These are phyloP conservation scores for Chrysomallon squamiferum DNA, from an alignment of 1,140 invertebrate species.

Conservation along the genomic window DNA sequence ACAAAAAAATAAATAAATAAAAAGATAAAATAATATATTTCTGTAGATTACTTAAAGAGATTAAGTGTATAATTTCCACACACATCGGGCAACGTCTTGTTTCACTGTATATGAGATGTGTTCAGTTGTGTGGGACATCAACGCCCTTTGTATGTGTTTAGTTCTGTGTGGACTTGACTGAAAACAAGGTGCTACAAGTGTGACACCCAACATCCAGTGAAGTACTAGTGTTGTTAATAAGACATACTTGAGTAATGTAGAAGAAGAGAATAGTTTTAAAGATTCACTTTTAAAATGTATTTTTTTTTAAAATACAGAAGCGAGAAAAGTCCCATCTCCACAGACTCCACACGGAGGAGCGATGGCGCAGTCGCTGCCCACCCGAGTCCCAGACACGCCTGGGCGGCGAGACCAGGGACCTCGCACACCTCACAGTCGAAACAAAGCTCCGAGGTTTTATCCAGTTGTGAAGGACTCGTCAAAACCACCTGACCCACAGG, in stretches of 20 bases:
- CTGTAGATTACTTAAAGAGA: too few species aligned
- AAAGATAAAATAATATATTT: too few species aligned
- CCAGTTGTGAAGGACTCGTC: conserved; percentile 80
- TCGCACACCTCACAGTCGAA: conserved; percentile 55
- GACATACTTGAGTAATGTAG: too few species aligned
- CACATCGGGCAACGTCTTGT: background rate
- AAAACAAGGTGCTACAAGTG: background rate
- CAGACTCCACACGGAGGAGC: conserved; percentile 31
- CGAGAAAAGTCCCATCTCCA: conserved; percentile 39
- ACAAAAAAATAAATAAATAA: too few species aligned
- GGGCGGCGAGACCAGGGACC: conserved; percentile 40
- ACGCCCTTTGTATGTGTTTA: background rate
- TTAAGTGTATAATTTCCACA: too few species aligned
- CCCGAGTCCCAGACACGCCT: conserved; percentile 52
- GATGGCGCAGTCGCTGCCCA: conserved; percentile 55
- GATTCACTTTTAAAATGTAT: too few species aligned
- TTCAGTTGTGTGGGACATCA: background rate
- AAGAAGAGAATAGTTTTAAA: too few species aligned
- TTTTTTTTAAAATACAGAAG: conserved; percentile 11
- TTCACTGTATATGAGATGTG: background rate
- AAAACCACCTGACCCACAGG: conserved; percentile 58
- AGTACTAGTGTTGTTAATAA: too few species aligned
- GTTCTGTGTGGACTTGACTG: background rate
- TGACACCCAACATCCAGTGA: too few species aligned
- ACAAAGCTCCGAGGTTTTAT: conserved; percentile 81